phyloP scores from a whole-genome alignment of 1,140 invertebrate genomes.

The Nautilus pompilius region DNA sequence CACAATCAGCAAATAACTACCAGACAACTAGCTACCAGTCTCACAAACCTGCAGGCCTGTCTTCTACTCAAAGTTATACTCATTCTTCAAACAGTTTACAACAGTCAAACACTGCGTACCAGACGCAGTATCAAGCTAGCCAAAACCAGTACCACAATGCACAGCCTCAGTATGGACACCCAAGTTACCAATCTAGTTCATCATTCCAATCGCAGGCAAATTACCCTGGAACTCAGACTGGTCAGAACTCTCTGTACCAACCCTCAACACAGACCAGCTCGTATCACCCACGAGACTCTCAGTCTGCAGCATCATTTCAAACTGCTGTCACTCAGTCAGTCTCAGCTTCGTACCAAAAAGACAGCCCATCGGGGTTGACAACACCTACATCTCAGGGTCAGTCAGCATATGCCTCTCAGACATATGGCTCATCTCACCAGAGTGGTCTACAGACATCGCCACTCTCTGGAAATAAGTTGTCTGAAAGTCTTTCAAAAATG shows the following conservation, averaged over 20 bases:
- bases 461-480: constrained; percentile 38
- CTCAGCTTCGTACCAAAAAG: constrained; percentile 19
- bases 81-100: constrained; percentile 13
- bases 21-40: constrained; percentile 13
- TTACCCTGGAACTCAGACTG: constrained; percentile 25
- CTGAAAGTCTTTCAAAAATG: constrained; percentile 47
- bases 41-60: constrained; percentile 21
- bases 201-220: constrained; percentile 32
- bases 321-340: constrained; percentile 13
- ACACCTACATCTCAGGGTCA: constrained; percentile 21
- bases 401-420: constrained; percentile 20
- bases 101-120: constrained; percentile 23
- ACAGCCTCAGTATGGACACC: constrained; percentile 24
- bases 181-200: constrained; percentile 27
- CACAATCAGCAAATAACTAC: constrained; percentile 8
- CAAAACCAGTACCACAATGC: constrained; percentile 35
- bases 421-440: constrained; percentile 8
- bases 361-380: constrained; percentile 17
- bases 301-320: constrained; percentile 15
- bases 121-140: constrained; percentile 25
- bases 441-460: constrained; percentile 32
- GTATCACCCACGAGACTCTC: constrained; percentile 23
- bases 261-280: constrained; percentile 20
- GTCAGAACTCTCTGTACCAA: constrained; percentile 20
- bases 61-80: constrained; percentile 14